A percentile compares a stretch with the other conserved stretches of the same genome.
These are phyloP conservation scores for Prionailurus viverrinus DNA, from an alignment of 2,113 vertebrate species.

Conservation along the genomic window DNA sequence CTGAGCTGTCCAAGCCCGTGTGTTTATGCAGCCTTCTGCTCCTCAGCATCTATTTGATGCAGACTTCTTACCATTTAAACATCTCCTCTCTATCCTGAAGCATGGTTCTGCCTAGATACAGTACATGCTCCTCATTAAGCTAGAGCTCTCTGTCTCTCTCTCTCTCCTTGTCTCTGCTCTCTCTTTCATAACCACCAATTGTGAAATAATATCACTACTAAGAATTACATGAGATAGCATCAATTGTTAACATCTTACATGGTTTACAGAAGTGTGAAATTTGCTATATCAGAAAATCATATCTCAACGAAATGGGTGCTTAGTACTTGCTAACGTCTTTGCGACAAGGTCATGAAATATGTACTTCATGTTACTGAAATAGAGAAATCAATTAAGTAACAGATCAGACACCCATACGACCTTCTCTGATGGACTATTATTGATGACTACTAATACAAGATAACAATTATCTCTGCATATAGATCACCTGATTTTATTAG, in stretches of 20 bases:
- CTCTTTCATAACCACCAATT: neutral
- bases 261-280: neutral
- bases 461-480: conserved; percentile 8
- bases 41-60: neutral
- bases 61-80: neutral
- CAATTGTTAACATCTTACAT: neutral
- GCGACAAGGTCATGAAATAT: neutral
- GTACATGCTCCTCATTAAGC: neutral
- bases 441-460: conserved; percentile 59
- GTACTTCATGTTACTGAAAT: neutral
- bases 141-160: neutral
- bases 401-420: conserved; percentile 40
- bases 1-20: neutral
- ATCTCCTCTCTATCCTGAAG: neutral
- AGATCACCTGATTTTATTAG: conserved; percentile 34
- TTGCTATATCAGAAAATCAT: neutral
- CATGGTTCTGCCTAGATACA: neutral
- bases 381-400: conserved; percentile 63
- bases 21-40: neutral
- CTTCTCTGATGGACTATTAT: conserved; percentile 41
- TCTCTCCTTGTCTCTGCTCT: neutral
- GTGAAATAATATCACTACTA: neutral
- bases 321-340: conserved; percentile 9
- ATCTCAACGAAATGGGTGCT: neutral
- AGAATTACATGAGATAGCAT: neutral